phyloP scores from a whole-genome alignment of 2,113 vertebrate species.

The Elephas maximus region DNA sequence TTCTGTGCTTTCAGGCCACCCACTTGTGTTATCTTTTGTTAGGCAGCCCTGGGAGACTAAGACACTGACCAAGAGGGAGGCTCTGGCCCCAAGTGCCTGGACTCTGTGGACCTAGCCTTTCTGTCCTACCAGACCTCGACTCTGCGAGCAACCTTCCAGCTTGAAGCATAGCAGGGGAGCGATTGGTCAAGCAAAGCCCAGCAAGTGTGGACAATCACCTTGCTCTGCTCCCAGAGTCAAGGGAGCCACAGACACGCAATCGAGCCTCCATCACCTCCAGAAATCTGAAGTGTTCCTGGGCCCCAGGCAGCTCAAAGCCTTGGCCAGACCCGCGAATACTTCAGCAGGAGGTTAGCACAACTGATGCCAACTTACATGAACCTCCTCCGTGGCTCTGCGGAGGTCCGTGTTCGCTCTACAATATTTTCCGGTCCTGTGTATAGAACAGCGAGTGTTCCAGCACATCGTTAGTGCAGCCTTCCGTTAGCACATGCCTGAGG shows the following conservation, averaged over 20 bases:
- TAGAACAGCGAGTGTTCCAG: neutral
- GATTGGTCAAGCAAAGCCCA: neutral
- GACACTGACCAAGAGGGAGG: neutral
- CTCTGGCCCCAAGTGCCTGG: neutral
- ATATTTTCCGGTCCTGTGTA: neutral
- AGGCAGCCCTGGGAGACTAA: neutral
- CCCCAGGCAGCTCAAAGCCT: neutral
- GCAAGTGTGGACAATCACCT: fast-evolving
- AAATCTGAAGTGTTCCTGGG: neutral
- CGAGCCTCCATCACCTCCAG: neutral
- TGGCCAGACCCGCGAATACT: conserved; percentile 52
- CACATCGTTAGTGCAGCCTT: neutral
- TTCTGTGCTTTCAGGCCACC: neutral
- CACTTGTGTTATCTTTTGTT: neutral
- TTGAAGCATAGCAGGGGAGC: neutral
- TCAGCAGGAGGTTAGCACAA: conserved; percentile 55
- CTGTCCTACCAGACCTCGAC: too few species aligned
- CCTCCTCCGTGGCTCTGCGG: neutral
- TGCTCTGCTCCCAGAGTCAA: neutral
- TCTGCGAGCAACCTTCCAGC: neutral
- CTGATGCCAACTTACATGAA: conserved; percentile 42
- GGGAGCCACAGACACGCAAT: neutral
- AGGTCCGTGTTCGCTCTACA: neutral
- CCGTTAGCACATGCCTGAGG: neutral
- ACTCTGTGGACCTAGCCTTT: fast-evolving